These are phyloP conservation scores for Phyllostomus discolor DNA, from an alignment of 2,113 vertebrate species.

Conservation along the genomic window DNA sequence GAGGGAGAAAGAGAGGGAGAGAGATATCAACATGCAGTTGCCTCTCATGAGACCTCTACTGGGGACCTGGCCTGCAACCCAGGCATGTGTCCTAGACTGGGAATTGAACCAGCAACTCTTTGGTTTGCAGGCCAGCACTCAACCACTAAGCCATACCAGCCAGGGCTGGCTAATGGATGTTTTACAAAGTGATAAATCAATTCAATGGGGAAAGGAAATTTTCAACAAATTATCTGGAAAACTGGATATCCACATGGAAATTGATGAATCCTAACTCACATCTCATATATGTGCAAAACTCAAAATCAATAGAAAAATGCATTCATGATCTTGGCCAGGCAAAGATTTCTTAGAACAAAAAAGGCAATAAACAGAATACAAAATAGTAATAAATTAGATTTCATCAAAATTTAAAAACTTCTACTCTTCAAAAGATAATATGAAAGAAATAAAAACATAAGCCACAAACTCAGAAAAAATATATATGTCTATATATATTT, in stretches of 20 bases:
- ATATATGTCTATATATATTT: no score
- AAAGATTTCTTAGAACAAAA: neutral
- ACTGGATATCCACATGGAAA: neutral
- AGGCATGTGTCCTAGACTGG: no score
- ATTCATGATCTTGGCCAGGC: neutral
- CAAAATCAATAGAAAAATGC: neutral
- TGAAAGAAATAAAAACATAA: neutral
- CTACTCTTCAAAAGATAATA: neutral
- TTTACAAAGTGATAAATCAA: neutral
- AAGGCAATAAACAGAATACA: neutral
- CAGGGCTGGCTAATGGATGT: neutral
- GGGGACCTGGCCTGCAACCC: no score
- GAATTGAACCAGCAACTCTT: no score
- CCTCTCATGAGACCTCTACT: no score
- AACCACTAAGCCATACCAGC: no score
- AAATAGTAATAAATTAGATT: neutral
- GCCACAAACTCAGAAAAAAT: neutral
- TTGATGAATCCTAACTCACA: neutral
- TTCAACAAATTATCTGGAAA: neutral
- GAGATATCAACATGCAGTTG: no score
- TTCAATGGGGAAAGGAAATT: neutral
- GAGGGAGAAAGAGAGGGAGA: no score
- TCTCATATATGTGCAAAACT: neutral
- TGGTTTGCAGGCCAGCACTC: no score
- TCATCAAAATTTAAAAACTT: neutral